Percentiles rank a stretch among this genome's conserved stretches.
Evolutionary conservation across 2,888 invertebrate species (phyloP).

Genomic region (Pollenia griseotomentosa): DNA sequence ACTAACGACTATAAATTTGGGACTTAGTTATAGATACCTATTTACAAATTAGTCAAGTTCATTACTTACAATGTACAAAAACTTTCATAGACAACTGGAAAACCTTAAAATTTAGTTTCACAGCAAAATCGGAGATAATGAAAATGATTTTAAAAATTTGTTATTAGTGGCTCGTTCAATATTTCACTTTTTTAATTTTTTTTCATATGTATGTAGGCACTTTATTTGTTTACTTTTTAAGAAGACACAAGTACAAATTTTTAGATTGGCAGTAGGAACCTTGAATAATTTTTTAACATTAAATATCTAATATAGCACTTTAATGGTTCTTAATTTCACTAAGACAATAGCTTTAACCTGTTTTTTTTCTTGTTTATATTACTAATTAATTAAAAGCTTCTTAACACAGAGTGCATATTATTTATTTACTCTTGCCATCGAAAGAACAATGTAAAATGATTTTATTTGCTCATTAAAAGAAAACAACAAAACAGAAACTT

Average conservation of each 20-base stretch:
- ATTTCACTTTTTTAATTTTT: not conserved
- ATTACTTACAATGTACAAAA: constrained; percentile 31
- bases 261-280: not conserved
- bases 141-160: not conserved
- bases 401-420: too few species aligned
- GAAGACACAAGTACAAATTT: not conserved
- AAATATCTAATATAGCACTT: constrained; percentile 10
- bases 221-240: not conserved
- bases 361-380: not conserved
- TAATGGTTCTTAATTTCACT: not conserved
- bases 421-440: not conserved
- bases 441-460: constrained; percentile 23
- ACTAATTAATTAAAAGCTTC: not conserved
- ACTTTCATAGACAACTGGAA: constrained; percentile 10
- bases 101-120: constrained; percentile 25
- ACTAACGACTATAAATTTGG: too few species aligned
- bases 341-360: not conserved
- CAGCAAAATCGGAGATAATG: not conserved
- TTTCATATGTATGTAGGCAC: constrained; percentile 7
- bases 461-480: not conserved
- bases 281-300: not conserved
- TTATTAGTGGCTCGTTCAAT: not conserved
- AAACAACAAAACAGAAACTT: constrained; percentile 1
- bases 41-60: constrained; percentile 14
- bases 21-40: not conserved